Conservation (phyloP, 2,888 invertebrate genomes). For the Magallana nippona region DNA sequence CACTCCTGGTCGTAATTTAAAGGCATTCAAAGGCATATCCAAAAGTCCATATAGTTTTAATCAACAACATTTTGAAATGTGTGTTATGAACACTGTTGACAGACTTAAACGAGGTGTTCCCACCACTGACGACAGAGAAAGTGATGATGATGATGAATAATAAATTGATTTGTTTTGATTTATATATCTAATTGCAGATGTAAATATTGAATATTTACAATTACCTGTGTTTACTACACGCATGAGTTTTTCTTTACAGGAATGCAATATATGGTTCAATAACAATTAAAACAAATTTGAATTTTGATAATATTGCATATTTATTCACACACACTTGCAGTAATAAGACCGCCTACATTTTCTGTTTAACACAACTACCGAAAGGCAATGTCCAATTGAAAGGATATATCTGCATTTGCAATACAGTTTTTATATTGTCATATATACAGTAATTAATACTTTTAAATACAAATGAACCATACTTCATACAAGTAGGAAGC, state of each 20-base stretch:
- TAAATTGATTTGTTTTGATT: background rate
- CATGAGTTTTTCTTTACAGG: background rate
- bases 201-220: slow-evolving; percentile 16
- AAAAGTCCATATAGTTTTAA: slow-evolving; percentile 26
- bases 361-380: background rate
- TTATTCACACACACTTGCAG: background rate
- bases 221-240: background rate
- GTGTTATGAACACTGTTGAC: slow-evolving; percentile 17
- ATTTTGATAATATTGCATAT: slow-evolving; percentile 9
- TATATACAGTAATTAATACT: background rate
- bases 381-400: background rate
- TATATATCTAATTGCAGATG: slow-evolving; percentile 2
- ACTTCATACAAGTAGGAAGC: background rate
- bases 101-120: background rate
- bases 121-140: slow-evolving; percentile 4
- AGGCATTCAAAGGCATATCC: background rate
- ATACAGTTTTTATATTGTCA: background rate
- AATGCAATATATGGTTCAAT: background rate
- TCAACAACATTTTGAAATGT: background rate
- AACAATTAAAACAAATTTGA: slow-evolving; percentile 1
- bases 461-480: background rate
- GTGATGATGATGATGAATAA: background rate
- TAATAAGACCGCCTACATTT: background rate
- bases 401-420: background rate
- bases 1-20: slow-evolving; percentile 12